Conservation (phyloP, 2,113 vertebrate species). For the Podarcis raffonei region DNA sequence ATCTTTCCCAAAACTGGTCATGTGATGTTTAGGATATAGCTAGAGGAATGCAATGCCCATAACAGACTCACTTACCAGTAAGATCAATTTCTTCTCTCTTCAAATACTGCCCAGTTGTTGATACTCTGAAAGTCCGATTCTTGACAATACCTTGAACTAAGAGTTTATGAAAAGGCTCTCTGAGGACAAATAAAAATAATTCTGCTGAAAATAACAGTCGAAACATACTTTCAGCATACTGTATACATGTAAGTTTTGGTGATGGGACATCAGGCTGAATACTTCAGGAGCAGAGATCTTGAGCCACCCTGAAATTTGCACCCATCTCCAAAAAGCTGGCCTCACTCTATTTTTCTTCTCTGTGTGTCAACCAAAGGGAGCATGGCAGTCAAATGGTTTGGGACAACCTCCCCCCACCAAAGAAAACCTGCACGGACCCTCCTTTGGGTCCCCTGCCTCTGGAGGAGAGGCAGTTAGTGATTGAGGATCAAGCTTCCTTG, state of each 20-base stretch:
- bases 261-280: conserved; percentile 45
- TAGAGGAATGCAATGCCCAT: background rate
- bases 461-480: background rate
- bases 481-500: background rate
- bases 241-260: conserved; percentile 14
- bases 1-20: background rate
- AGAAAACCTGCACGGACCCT: background rate
- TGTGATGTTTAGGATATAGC: background rate
- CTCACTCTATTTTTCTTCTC: background rate
- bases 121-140: conserved; percentile 87
- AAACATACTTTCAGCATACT: conserved; percentile 28
- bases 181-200: conserved; percentile 56
- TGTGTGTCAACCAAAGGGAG: background rate
- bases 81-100: conserved; percentile 88
- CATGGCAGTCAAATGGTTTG: background rate
- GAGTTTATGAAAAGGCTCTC: conserved; percentile 94
- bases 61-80: conserved; percentile 79
- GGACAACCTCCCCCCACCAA: background rate
- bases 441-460: background rate
- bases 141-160: conserved; percentile 97
- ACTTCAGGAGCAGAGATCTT: background rate
- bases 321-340: background rate
- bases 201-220: conserved; percentile 19
- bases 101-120: conserved; percentile 85
- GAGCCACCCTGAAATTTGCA: background rate